phyloP scores from a whole-genome alignment of 2,797 vertebrate species.

The Petrocephalus schoutedeni region DNA sequence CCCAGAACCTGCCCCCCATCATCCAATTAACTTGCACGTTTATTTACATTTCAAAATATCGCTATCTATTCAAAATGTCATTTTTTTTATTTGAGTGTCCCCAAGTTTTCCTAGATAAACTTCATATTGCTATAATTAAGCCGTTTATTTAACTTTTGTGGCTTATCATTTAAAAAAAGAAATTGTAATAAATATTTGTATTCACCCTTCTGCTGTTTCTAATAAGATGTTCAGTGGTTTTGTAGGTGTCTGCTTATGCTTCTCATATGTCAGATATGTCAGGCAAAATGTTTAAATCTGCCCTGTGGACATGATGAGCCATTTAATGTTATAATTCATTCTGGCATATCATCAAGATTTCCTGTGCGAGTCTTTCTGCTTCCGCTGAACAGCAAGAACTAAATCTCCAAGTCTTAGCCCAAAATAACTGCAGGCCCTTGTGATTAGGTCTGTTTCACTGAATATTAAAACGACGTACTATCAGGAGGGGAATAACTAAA shows the following conservation, averaged over 20 bases:
- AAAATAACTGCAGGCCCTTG: conserved; percentile 14
- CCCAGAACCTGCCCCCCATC: background rate
- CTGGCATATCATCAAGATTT: background rate
- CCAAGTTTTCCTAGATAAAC: background rate
- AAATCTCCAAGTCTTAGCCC: background rate
- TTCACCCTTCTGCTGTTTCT: background rate
- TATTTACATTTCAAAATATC: background rate
- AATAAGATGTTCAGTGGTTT: background rate
- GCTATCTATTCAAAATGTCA: background rate
- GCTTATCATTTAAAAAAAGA: background rate
- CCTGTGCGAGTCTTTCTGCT: background rate
- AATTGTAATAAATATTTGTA: background rate
- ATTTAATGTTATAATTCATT: conserved; percentile 2
- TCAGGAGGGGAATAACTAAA: conserved; percentile 1
- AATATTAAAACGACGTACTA: background rate
- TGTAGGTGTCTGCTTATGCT: background rate
- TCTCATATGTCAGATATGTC: background rate
- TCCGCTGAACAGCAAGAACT: background rate
- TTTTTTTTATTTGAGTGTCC: background rate
- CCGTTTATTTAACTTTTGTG: background rate
- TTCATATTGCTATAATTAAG: background rate
- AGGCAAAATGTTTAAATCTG: background rate
- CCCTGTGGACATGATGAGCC: background rate
- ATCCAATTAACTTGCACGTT: background rate
- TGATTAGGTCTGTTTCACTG: background rate